These are phyloP conservation scores for Panurus biarmicus DNA, from an alignment of 2,113 vertebrate genomes.

Conservation along the genomic window DNA sequence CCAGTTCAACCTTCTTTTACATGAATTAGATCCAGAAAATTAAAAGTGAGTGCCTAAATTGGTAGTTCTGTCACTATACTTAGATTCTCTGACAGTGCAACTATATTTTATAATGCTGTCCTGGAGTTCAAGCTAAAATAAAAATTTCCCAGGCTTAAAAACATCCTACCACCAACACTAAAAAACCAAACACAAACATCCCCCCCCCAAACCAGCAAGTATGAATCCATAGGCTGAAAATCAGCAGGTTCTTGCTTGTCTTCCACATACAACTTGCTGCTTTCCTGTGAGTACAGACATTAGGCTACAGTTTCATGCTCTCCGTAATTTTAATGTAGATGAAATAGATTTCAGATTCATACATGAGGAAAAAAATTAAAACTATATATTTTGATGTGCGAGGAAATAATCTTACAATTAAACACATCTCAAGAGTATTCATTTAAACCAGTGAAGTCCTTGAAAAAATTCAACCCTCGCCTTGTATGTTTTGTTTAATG, in stretches of 20 bases:
- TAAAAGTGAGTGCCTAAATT: neutral
- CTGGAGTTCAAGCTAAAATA: neutral
- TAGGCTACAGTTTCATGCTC: neutral
- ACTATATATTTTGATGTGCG: neutral
- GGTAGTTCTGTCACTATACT: neutral
- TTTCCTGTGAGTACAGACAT: neutral
- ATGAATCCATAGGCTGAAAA: neutral
- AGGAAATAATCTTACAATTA: neutral
- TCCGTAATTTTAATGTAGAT: neutral
- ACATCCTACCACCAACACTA: neutral
- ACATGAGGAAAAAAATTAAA: neutral
- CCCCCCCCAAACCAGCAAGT: fast-evolving
- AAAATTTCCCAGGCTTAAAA: neutral
- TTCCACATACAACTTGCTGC: neutral
- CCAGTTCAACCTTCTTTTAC: neutral
- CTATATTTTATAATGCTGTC: neutral
- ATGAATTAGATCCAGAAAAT: neutral
- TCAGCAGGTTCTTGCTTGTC: neutral
- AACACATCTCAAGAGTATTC: neutral
- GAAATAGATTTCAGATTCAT: neutral
- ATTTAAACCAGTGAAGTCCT: neutral
- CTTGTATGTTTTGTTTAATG: neutral
- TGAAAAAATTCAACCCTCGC: neutral
- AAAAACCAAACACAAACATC: neutral
- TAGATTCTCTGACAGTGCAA: neutral